A percentile compares a stretch with the other conserved stretches of the same genome.
Evolutionary conservation across 2,888 invertebrate genomes (phyloP).

Genomic region (Quadroppia sp.): DNA sequence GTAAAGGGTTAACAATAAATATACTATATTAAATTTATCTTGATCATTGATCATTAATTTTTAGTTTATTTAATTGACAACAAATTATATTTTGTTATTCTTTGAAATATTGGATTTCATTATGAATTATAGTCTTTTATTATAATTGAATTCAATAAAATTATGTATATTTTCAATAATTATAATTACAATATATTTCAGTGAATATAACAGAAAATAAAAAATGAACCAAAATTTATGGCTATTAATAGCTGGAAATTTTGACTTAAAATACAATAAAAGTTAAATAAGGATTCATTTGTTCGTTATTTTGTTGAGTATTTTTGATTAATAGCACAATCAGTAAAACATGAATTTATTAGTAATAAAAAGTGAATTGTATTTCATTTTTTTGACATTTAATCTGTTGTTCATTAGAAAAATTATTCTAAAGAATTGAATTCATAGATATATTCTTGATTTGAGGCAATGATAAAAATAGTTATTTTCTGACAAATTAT

Average conservation of each 20-base stretch:
- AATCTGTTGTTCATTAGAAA: background rate
- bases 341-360: conserved; percentile 14
- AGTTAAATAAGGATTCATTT: background rate
- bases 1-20: no score
- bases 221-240: background rate
- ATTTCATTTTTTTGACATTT: conserved; percentile 22
- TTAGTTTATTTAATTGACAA: no score
- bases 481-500: conserved; percentile 25
- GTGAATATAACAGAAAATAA: background rate
- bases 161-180: no score
- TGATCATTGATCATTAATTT: no score
- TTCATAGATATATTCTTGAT: background rate
- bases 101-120: no score
- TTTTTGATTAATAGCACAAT: conserved; percentile 9
- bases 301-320: background rate
- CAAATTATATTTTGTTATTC: no score
- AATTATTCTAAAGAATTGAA: background rate
- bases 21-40: no score
- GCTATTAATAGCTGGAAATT: background rate
- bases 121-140: no score
- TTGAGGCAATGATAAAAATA: conserved; percentile 7
- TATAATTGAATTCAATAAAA: background rate
- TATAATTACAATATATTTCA: no score
- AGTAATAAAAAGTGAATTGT: conserved; percentile 7
- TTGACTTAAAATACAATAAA: background rate